Base-by-base conservation (phyloP, 2,888 invertebrate species). In the Pammene aurita region DNA sequence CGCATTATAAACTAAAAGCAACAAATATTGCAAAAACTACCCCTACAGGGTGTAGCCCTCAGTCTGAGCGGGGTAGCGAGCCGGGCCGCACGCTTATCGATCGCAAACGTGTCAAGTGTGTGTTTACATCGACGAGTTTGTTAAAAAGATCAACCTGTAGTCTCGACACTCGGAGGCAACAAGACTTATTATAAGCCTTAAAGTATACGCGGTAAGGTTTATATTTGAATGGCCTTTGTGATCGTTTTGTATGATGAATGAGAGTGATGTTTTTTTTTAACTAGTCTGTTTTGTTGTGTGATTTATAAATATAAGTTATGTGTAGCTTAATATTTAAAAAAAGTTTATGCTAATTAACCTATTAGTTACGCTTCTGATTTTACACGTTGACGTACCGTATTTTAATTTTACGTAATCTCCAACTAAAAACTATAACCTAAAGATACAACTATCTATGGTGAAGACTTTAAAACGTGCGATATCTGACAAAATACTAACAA, bases 1-100 rank as follows among this genome's bases (percentile, higher is more conserved):
- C n/a, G n/a, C 26, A 26, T 42, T 42, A 11, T 11, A 42, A 61
- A 55, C 55, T 14, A 54, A 44, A 55, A 52, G 52, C 18, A 62
- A 50, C 18, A n/a, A n/a, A n/a, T n/a, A n/a, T n/a, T n/a, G n/a
- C 10, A 26, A 50, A 11, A 18, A 50, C 66, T 41, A 44, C 16
- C 66, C 48, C 56, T 62, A 68, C 62, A 63, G 62, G 54, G 41
- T 48, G 61, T 73, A 71, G 57, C 70, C 63, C 74, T 71, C 76
- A 77, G 74, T 67, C 66, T 46, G 55, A 66, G 71, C 79, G 80
- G 83, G 83, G 83, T 84, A 82, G 72, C 82, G 77, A 73, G 82
- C 85, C 86, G 52, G 44, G 57, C 85, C 89, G 89, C 80, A 77
- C 73, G 75, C 73, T 10, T 79, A 81, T 81, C 81, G 81, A 80